Percentiles rank a stretch among this genome's conserved stretches.
phyloP scores from a whole-genome alignment of 2,888 invertebrate species.

The Carpatolechia fugitivella region DNA sequence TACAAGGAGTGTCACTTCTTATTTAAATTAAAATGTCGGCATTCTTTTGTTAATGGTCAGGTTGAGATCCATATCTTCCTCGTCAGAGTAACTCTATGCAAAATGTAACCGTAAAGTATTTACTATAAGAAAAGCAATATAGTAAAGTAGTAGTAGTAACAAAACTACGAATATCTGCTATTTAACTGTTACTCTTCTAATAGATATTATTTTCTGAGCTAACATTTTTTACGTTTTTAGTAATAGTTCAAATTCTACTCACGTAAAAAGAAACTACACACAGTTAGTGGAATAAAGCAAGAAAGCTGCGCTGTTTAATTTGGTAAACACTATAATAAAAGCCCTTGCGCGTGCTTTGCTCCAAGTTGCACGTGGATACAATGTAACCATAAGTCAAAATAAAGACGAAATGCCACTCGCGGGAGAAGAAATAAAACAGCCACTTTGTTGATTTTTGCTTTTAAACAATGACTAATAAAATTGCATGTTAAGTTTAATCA shows the following conservation, averaged over 20 bases:
- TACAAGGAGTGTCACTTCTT: too few relatives aligned
- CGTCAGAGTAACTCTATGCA: too few relatives aligned
- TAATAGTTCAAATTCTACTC: not conserved
- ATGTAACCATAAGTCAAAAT: conserved; percentile 23
- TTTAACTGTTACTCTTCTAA: too few relatives aligned
- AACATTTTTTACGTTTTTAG: too few relatives aligned
- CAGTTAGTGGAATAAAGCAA: conserved; percentile 19
- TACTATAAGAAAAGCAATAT: too few relatives aligned
- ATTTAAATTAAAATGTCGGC: too few relatives aligned
- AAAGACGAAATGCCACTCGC: not conserved
- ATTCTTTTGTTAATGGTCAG: too few relatives aligned
- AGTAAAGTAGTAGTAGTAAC: too few relatives aligned
- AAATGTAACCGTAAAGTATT: too few relatives aligned
- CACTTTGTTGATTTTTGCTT: not conserved
- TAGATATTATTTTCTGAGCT: too few relatives aligned
- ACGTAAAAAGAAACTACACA: not conserved
- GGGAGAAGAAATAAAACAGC: not conserved
- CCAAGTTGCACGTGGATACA: conserved; percentile 25
- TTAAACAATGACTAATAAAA: conserved; percentile 5
- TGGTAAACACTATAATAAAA: conserved; percentile 38
- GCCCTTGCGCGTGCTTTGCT: conserved; percentile 41
- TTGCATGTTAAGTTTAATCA: not conserved
- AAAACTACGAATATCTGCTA: too few relatives aligned
- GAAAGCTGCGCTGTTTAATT: conserved; percentile 6
- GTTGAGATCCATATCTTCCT: too few relatives aligned